Conservation (phyloP, 2,797 vertebrate genomes). For the Brachymystax lenok region DNA sequence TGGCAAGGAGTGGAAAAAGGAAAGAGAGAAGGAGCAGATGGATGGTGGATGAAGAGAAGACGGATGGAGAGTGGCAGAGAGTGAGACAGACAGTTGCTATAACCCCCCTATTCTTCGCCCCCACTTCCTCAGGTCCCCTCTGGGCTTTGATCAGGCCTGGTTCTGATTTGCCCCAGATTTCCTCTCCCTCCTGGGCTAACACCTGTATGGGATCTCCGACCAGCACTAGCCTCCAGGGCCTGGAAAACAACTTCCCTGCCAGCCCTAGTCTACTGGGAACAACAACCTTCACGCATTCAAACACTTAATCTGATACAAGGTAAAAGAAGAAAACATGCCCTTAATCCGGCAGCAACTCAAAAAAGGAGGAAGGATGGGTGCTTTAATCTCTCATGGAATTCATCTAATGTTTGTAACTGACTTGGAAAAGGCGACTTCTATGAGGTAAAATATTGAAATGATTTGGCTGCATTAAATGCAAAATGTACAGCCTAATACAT, state of each 20-base stretch:
- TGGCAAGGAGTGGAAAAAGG: not conserved
- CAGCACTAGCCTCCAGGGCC: constrained; percentile 34
- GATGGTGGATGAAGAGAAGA: not conserved
- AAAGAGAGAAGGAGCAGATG: not conserved
- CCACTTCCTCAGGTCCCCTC: constrained; percentile 5
- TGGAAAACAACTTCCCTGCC: constrained; percentile 41
- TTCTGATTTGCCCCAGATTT: constrained; percentile 52
- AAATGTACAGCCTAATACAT: not conserved
- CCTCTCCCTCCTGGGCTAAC: constrained; percentile 58
- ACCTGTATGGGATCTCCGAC: constrained; percentile 61
- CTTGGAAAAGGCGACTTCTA: not conserved
- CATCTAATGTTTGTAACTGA: not conserved
- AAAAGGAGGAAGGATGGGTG: not conserved
- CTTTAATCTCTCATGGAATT: not conserved
- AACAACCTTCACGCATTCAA: not conserved
- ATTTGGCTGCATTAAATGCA: not conserved
- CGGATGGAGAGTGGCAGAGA: not conserved
- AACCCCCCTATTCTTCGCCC: not conserved
- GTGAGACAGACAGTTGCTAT: constrained; percentile 21
- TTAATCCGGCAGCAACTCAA: not conserved
- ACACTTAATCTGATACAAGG: not conserved
- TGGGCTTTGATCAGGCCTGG: constrained; percentile 42
- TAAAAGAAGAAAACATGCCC: not conserved
- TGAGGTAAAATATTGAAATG: too few species aligned
- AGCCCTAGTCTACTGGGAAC: constrained; percentile 17